Conservation (phyloP, 1,140 invertebrate genomes). For the Tenebrio molitor region DNA sequence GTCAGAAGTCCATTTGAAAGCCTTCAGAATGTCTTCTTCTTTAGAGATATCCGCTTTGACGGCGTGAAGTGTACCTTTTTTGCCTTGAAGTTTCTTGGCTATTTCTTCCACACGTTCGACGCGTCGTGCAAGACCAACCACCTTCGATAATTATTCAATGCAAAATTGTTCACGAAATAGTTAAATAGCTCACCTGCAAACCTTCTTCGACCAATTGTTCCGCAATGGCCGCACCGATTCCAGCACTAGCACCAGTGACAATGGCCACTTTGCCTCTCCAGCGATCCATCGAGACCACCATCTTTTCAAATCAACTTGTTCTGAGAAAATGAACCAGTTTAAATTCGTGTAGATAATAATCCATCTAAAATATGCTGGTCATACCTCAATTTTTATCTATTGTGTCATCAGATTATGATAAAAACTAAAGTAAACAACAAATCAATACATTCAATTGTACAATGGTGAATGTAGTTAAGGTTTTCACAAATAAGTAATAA, state of each 20-base stretch:
- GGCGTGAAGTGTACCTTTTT: constrained; percentile 66
- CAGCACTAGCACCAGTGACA: constrained; percentile 15
- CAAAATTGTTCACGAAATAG: not conserved
- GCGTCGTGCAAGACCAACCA: constrained; percentile 78
- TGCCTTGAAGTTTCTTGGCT: constrained; percentile 40
- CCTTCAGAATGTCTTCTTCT: constrained; percentile 73
- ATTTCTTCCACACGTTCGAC: constrained; percentile 69
- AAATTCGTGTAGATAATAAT: too few species aligned
- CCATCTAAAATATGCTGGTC: too few species aligned
- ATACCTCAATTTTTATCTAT: too few species aligned
- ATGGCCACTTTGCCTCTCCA: not conserved
- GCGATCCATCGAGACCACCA: constrained; percentile 18
- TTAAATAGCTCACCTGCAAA: not conserved
- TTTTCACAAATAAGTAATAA: too few species aligned
- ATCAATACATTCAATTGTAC: too few species aligned
- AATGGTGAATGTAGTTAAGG: too few species aligned
- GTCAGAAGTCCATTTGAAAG: constrained; percentile 75
- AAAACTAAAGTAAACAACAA: too few species aligned
- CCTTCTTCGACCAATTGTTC: constrained; percentile 1
- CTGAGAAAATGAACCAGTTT: too few species aligned
- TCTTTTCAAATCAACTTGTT: too few species aligned
- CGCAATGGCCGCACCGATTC: not conserved
- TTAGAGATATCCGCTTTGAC: constrained; percentile 75
- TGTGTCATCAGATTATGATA: too few species aligned
- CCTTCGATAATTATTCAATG: constrained; percentile 56